A percentile compares a stretch with the other conserved stretches of the same genome.
These are phyloP conservation scores for Cephus spinipes DNA, from an alignment of 2,888 invertebrate species.

Conservation along the genomic window DNA sequence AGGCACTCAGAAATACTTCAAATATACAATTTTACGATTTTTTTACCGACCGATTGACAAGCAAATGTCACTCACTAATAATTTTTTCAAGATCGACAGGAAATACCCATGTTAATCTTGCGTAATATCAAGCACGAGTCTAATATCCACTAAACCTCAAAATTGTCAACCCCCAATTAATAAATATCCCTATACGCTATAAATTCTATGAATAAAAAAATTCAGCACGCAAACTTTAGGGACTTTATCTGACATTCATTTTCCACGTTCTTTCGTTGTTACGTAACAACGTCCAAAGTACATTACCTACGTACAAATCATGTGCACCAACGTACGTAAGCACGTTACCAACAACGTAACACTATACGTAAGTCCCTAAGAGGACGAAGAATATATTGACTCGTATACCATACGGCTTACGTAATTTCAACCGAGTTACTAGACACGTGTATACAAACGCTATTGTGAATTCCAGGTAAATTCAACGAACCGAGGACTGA, in stretches of 20 bases:
- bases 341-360: background rate
- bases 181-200: background rate
- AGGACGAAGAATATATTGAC: background rate
- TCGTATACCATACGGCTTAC: background rate
- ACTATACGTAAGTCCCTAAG: background rate
- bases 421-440: background rate
- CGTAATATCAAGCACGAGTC: background rate
- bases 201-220: background rate
- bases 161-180: too few species aligned
- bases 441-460: background rate
- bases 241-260: background rate
- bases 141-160: background rate
- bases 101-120: slow-evolving; percentile 25
- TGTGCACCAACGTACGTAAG: background rate
- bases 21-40: background rate
- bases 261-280: background rate
- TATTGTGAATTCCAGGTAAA: background rate
- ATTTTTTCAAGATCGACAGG: slow-evolving; percentile 43
- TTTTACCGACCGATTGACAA: slow-evolving; percentile 28
- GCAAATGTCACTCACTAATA: slow-evolving; percentile 42
- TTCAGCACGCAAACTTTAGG: background rate
- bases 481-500: background rate
- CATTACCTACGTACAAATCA: background rate
- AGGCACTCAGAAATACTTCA: background rate
- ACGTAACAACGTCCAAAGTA: background rate